phyloP scores from a whole-genome alignment of 1,140 invertebrate species.

The Lerema accius region DNA sequence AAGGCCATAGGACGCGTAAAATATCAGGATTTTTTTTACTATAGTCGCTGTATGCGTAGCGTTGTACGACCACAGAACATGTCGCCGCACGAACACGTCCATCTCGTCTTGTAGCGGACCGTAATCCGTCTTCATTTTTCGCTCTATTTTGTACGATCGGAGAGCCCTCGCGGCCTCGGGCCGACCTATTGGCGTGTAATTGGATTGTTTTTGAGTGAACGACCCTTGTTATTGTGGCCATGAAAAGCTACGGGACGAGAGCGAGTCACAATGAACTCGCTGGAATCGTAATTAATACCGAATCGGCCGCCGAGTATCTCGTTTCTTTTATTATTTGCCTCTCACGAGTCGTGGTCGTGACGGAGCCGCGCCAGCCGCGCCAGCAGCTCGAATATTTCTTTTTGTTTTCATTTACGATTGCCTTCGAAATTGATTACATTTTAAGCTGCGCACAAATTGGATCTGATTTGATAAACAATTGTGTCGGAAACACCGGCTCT shows the following conservation, averaged over 20 bases:
- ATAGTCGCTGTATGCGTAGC: too few species aligned
- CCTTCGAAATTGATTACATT: not conserved
- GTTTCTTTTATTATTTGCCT: slow-evolving; percentile 25
- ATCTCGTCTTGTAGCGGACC: slow-evolving; percentile 6
- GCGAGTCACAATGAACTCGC: slow-evolving; percentile 18
- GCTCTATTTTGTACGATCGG: slow-evolving; percentile 29
- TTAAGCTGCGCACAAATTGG: not conserved
- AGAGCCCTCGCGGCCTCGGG: slow-evolving; percentile 27
- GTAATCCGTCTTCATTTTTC: slow-evolving; percentile 29
- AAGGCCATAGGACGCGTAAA: too few species aligned
- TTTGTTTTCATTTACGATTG: slow-evolving; percentile 19
- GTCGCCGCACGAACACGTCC: not conserved
- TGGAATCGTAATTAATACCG: slow-evolving; percentile 31
- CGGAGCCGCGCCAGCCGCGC: not conserved
- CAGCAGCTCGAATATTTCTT: slow-evolving; percentile 5
- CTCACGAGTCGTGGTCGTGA: too few species aligned
- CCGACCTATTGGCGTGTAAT: slow-evolving; percentile 32
- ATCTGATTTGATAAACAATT: too few species aligned
- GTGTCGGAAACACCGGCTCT: too few species aligned
- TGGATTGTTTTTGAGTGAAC: slow-evolving; percentile 33
- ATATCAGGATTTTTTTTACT: too few species aligned
- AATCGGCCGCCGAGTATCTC: slow-evolving; percentile 26
- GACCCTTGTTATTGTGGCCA: slow-evolving; percentile 29
- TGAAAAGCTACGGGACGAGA: slow-evolving; percentile 19
- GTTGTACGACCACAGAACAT: too few species aligned